These are phyloP conservation scores for Leuciscus idus DNA, from an alignment of 2,113 vertebrate species.

Conservation along the genomic window DNA sequence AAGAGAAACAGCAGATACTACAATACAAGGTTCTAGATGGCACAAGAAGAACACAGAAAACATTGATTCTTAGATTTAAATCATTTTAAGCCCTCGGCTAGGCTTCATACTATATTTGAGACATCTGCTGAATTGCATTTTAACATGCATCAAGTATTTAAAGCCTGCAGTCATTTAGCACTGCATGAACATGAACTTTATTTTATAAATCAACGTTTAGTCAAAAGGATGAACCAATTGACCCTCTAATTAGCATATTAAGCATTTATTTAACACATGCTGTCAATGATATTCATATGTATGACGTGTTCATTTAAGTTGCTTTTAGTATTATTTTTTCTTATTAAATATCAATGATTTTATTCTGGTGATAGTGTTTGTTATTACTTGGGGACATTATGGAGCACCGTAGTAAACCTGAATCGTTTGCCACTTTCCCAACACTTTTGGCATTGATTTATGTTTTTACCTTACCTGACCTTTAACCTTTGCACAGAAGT, in stretches of 20 bases:
- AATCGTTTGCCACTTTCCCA: not conserved
- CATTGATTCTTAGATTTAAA: not conserved
- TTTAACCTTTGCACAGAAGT: not conserved
- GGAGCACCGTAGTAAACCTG: not conserved
- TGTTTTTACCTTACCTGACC: not conserved
- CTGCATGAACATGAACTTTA: not conserved
- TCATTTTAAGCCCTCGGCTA: not conserved
- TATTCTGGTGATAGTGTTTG: not conserved
- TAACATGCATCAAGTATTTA: not conserved
- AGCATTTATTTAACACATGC: not conserved
- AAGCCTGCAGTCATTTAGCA: conserved; percentile 14
- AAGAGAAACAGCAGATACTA: not conserved
- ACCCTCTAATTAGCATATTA: not conserved
- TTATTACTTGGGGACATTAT: not conserved
- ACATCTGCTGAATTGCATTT: not conserved
- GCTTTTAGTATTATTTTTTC: not conserved
- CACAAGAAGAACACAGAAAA: conserved; percentile 11
- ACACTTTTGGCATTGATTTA: not conserved
- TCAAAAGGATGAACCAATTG: not conserved
- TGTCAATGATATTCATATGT: not conserved
- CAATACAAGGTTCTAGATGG: not conserved
- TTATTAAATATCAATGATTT: conserved; percentile 3
- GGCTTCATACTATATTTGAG: not conserved
- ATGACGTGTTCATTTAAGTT: not conserved
- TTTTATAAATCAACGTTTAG: not conserved